phyloP scores from a whole-genome alignment of 92 coral and sea anemone species.

The Montipora capitata region DNA sequence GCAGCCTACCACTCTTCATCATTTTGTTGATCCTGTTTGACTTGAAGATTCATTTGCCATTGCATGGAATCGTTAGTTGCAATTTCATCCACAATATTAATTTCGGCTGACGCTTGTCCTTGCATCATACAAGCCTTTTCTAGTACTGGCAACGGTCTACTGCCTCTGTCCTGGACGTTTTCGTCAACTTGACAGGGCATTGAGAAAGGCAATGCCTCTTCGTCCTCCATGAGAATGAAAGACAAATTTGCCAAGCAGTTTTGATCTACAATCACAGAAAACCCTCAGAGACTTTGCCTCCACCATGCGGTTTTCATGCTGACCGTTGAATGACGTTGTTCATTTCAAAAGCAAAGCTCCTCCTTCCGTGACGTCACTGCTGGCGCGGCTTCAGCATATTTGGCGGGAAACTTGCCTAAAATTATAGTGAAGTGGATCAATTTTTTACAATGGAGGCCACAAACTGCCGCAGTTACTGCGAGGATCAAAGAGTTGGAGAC shows the following conservation, averaged over 20 bases:
- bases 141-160: constrained; percentile 23
- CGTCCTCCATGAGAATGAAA: constrained; percentile 25
- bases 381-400: constrained; percentile 39
- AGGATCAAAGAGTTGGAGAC: constrained; percentile 53
- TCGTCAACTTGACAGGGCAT: constrained; percentile 9
- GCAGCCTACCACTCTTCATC: constrained; percentile 37
- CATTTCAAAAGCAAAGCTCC: constrained; percentile 47
- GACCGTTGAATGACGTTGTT: constrained; percentile 54
- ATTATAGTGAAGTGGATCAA: not conserved
- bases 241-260: not conserved
- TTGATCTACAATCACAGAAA: not conserved
- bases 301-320: constrained; percentile 34
- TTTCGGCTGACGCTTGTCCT: constrained; percentile 62
- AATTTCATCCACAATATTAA: constrained; percentile 38
- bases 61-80: constrained; percentile 35
- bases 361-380: constrained; percentile 56
- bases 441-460: constrained; percentile 13
- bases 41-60: constrained; percentile 41
- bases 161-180: not conserved
- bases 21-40: constrained; percentile 31
- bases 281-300: not conserved
- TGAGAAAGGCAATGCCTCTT: constrained; percentile 34
- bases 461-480: constrained; percentile 5
- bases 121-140: constrained; percentile 42
- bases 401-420: constrained; percentile 40